A percentile compares a stretch with the other conserved stretches of the same genome.
Conservation (phyloP, 2,113 vertebrate genomes). For the Oryzias celebensis region DNA sequence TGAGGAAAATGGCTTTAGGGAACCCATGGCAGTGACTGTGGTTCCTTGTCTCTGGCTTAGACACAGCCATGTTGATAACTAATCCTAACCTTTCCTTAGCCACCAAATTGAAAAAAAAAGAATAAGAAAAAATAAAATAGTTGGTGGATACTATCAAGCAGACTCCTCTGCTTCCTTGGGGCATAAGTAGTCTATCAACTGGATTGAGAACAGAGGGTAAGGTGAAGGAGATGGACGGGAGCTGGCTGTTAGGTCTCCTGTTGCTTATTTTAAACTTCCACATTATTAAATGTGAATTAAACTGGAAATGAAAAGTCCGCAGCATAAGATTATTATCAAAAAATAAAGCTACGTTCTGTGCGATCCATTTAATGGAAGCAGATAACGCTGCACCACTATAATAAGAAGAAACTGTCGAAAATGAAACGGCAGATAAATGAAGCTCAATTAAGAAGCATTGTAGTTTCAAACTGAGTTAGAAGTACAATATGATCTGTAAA, state of each 20-base stretch:
- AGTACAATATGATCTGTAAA: too few relatives aligned
- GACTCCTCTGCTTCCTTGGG: slow-evolving; percentile 62
- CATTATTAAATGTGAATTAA: not conserved
- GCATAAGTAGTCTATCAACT: slow-evolving; percentile 69
- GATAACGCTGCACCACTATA: slow-evolving; percentile 8
- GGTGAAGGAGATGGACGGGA: not conserved
- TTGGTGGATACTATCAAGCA: slow-evolving; percentile 76
- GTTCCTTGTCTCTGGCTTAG: slow-evolving; percentile 71
- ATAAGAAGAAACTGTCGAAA: slow-evolving; percentile 1
- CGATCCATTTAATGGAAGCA: slow-evolving; percentile 39
- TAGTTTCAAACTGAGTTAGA: too few relatives aligned
- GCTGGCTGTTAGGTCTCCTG: slow-evolving; percentile 28
- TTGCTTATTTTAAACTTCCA: slow-evolving; percentile 5
- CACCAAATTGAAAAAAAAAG: slow-evolving; percentile 81
- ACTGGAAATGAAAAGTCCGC: slow-evolving; percentile 4
- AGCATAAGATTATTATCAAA: slow-evolving; percentile 11
- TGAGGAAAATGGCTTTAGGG: slow-evolving; percentile 72
- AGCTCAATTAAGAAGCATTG: not conserved
- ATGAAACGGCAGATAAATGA: slow-evolving; percentile 24
- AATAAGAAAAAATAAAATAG: slow-evolving; percentile 73
- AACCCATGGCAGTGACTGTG: slow-evolving; percentile 60
- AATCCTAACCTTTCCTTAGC: slow-evolving; percentile 81
- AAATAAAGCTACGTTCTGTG: slow-evolving; percentile 25
- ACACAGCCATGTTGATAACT: slow-evolving; percentile 80
- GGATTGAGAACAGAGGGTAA: slow-evolving; percentile 53